Percentiles rank a stretch among this genome's conserved stretches.
These are phyloP conservation scores for Sitobion miscanthi DNA, from an alignment of 1,140 invertebrate genomes.

Conservation along the genomic window DNA sequence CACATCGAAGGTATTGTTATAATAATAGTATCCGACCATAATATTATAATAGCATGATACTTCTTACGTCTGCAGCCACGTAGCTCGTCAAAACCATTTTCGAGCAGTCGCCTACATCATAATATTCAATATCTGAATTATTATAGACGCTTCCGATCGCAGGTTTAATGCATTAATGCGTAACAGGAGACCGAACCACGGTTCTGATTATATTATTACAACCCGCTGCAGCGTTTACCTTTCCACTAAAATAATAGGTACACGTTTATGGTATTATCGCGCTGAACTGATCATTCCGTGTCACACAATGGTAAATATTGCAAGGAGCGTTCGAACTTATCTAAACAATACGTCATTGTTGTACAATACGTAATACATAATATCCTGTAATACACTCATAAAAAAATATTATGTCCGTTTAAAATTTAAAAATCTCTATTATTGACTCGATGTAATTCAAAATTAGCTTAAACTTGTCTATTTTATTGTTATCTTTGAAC, in stretches of 20 bases:
- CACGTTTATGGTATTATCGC: no score
- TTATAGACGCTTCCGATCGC: background rate
- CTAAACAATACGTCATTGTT: no score
- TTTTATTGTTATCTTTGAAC: background rate
- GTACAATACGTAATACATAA: no score
- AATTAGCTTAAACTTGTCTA: background rate
- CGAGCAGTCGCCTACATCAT: background rate
- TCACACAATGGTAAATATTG: no score
- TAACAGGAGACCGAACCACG: background rate
- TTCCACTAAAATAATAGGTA: background rate
- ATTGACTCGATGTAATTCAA: background rate
- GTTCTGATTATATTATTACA: background rate
- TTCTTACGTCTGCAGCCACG: background rate
- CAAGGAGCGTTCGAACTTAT: no score
- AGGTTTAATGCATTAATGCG: background rate
- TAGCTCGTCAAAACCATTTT: background rate
- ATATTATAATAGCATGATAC: background rate
- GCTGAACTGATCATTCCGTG: no score
- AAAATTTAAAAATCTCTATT: background rate
- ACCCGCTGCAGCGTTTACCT: background rate
- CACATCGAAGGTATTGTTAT: background rate
- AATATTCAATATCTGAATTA: background rate
- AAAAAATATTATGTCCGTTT: no score
- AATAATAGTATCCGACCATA: background rate
- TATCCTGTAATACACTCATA: no score